Evolutionary conservation across 2,113 vertebrate species (phyloP), one percentile per base, ranked within the genome.

Genomic region (Tringa solitaria): DNA sequence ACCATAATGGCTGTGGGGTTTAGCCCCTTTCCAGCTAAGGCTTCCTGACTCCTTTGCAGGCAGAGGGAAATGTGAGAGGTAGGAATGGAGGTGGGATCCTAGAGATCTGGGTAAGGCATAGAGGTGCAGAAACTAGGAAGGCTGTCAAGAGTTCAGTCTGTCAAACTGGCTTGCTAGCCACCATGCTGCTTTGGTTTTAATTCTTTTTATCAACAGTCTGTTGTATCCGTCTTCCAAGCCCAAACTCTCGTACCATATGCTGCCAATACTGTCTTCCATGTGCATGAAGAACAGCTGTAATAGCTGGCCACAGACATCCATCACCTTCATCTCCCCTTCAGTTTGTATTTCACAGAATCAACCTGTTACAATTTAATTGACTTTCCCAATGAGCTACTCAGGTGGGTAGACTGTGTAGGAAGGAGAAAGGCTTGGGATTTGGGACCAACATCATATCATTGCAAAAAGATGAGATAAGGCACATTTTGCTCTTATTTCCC

Each of bases 281-380:
- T 64, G 60, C 74, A 56, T 43, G 59, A 78, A 84, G 48, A 65
- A 86, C n/a, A 59, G 61, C 57, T 2, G 0, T 69, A 79, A 61
- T 54, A 74, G 12, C 9, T 83, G 54, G 12, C 27, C 37, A 32
- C 39, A 83, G 57, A n/a, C 26, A 89, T 92, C 63, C 61, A 95
- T 97, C 94, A 76, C 61, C 45, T 32, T 84, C 84, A 43, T 54
- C 50, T 82, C 22, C 63, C 48, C 59, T 87, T 97, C 64, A 94
- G 54, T 93, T 92, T 88, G 35, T 91, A 89, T 97, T 98, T 97
- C 92, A 92, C 60, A 64, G 78, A 79, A 87, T 96, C 95, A 88
- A 93, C 97, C 92, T 97, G 87, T 97, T 97, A 70, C 48, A 15
- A 84, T 97, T 96, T 98, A 97, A 96, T 97, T 97, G 97, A 97